Evolutionary conservation across 2,888 invertebrate genomes (phyloP).

Genomic region (Oeneis ivallda): DNA sequence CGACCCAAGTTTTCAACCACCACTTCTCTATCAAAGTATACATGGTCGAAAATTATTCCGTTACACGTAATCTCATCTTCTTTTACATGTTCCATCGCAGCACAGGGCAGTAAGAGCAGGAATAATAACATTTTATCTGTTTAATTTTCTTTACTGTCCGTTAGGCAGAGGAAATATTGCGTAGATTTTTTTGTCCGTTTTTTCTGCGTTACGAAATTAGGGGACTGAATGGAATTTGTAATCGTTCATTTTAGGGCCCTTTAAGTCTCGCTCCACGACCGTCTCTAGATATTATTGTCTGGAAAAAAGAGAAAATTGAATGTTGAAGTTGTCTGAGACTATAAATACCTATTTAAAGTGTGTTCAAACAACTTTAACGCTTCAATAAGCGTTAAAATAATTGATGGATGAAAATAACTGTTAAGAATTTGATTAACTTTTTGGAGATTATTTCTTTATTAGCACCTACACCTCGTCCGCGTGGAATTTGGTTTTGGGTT

Average conservation of each 20-base stretch:
- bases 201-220: conserved; percentile 40
- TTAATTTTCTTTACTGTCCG: conserved; percentile 43
- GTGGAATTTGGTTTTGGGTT: too few species aligned
- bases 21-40: conserved; percentile 59
- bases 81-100: conserved; percentile 24
- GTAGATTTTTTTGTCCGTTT: conserved; percentile 33
- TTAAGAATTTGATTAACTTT: neutral
- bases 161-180: conserved; percentile 29
- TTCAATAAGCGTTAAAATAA: neutral
- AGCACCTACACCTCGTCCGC: too few species aligned
- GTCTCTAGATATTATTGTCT: conserved; percentile 12
- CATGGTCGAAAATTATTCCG: conserved; percentile 60
- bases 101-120: conserved; percentile 31
- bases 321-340: neutral
- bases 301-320: conserved; percentile 12
- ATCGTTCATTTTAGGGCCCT: conserved; percentile 31
- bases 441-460: neutral
- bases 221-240: conserved; percentile 34
- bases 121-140: conserved; percentile 43
- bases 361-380: neutral
- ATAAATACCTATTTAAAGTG: neutral
- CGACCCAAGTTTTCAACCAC: conserved; percentile 54
- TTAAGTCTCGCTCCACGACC: conserved; percentile 15
- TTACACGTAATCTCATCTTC: conserved; percentile 52
- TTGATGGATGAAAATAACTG: neutral